Base-by-base conservation (phyloP, 2,888 invertebrate species). In the Orchesellides sinensis region DNA sequence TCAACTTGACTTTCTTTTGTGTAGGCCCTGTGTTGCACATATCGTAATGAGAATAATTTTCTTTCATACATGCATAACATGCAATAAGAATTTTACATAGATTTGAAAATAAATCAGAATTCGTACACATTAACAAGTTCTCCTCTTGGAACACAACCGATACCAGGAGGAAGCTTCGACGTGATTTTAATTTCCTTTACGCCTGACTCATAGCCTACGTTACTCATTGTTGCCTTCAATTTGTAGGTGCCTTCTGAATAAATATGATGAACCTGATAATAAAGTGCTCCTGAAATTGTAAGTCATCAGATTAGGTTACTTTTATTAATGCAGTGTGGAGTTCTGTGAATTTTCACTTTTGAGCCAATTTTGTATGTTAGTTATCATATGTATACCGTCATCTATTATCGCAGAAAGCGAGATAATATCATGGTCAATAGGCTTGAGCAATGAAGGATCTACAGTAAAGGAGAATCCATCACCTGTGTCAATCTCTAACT, bases 71-170 rank as follows among this genome's bases (percentile, higher is more conserved):
- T 25, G 2, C n/a, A 25, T 10, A 12, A 6, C 2, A 8, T 27
- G 1, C 2, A 4, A 1, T 10, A 25, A 4, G 3, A 66, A 19
- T 66, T 14, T 40, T 21, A 21, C 10, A n/a, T 12, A 19, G 23
- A 17, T 17, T 40, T 10, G 35, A 66, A 17, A n/a, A 23, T 25
- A 40, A n/a, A n/a, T n/a, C n/a, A n/a, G n/a, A n/a, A n/a, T n/a
- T n/a, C 75, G 19, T 52, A 75, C 75, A 27, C 68, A 68, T 68
- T 12, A 2, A 23, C 21, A 12, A 68, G 29, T 27, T 49, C 23
- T 10, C 25, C 8, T 4, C 12, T 49, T 17, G 68, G 68, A 10
- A 49, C 8, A n/a, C 68, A 68, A 25, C 12, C n/a, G 2, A 68
- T 1, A 3, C 17, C 27, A 8, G 47, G 21, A 23, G 68, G 68